These are phyloP conservation scores for Odontocolon sp. DNA, from an alignment of 2,888 invertebrate species.

Conservation along the genomic window DNA sequence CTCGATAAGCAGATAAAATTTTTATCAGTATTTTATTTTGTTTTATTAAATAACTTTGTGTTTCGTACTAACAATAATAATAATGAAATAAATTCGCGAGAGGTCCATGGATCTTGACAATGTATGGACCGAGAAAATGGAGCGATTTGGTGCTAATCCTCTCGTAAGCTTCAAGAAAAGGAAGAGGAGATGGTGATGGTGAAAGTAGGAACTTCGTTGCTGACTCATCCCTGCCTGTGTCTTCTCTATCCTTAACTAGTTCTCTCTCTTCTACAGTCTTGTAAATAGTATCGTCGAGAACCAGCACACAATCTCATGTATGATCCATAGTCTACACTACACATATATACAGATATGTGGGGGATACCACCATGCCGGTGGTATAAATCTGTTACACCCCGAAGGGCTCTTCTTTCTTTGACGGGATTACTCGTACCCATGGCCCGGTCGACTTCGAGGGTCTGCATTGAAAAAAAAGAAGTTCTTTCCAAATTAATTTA, in stretches of 20 bases:
- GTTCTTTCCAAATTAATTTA: slow-evolving; percentile 54
- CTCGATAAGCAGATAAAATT: too few relatives aligned
- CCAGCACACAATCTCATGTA: slow-evolving; percentile 28
- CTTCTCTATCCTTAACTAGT: slow-evolving; percentile 36
- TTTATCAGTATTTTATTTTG: slow-evolving; percentile 1
- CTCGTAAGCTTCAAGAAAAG: slow-evolving; percentile 51
- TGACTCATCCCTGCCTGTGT: slow-evolving; percentile 56
- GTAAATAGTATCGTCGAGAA: slow-evolving; percentile 62
- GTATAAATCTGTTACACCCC: slow-evolving; percentile 63
- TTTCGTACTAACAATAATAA: slow-evolving; percentile 29
- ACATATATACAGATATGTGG: slow-evolving; percentile 1
- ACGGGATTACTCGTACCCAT: slow-evolving; percentile 61
- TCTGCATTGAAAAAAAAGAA: slow-evolving; percentile 52
- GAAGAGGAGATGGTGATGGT: background rate
- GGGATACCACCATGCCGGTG: slow-evolving; percentile 1
- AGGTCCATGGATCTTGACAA: slow-evolving; percentile 19
- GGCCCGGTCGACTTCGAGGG: slow-evolving; percentile 45
- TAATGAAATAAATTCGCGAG: slow-evolving; percentile 36
- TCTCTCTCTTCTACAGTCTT: slow-evolving; percentile 42
- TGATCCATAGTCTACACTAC: slow-evolving; percentile 14
- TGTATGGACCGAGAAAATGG: slow-evolving; percentile 29
- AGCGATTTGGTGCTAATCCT: slow-evolving; percentile 63
- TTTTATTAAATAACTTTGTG: slow-evolving; percentile 4
- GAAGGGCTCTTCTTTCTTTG: slow-evolving; percentile 62
- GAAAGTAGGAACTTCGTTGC: slow-evolving; percentile 36